Evolutionary conservation across 2,888 invertebrate species (phyloP), one percentile per base, ranked within the genome.

Genomic region (Watsonalla binaria): DNA sequence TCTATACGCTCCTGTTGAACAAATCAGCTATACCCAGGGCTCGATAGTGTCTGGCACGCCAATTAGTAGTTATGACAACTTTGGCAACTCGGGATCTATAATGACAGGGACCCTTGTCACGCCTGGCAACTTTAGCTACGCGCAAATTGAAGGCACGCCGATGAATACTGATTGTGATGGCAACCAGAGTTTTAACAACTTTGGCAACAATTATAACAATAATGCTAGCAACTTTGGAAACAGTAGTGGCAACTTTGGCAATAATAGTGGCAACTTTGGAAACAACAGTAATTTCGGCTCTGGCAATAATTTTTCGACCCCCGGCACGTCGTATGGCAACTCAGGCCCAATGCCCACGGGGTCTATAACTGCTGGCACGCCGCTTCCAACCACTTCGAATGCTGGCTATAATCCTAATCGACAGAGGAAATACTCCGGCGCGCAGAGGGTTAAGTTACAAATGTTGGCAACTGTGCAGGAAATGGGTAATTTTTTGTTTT

Each of bases 381-480:
- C 76, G 0, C 52, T 71, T 13, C 70, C 55, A 13, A 56, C 55
- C n/a, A 61, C 59, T 45, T 54, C 59, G 46, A 62, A 51, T 48
- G 69, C 67, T 48, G 72, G 66, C 53, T 66, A 69, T 35, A 61
- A 61, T 9, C 78, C 42, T 11, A 34, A 80, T 15, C 74, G 84
- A 13, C 90, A 88, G 55, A 85, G 93, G 61, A 93, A 93, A 69
- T 92, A 92, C 63, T 92, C 92, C n/a, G 93, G 86, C 63, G 93
- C 90, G 52, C 92, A 82, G 70, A 82, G 91, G 5, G 80, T 86
- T 53, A 90, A 91, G 59, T 71, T 86, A 46, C 90, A 88, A 70
- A 86, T 84, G 66, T 66, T 91, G 65, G 89, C 96, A 48, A 95
- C 95, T 53, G 95, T 96, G 42, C 95, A 95, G 80, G 95, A 96